Base-by-base conservation (phyloP, 2,113 vertebrate genomes). In the Larimichthys polyactis region DNA sequence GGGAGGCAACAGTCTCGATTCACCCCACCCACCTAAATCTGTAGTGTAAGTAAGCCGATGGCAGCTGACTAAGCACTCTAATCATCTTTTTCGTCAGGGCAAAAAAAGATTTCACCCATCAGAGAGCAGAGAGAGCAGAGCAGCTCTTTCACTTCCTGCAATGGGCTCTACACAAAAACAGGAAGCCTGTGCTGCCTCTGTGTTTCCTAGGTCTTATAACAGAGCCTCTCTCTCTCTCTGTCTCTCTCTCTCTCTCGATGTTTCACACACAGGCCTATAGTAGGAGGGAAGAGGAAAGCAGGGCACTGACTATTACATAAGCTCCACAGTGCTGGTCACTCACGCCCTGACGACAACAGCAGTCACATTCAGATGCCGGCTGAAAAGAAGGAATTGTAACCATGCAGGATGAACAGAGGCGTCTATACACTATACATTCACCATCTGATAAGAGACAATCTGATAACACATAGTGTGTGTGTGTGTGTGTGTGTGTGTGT, bases 101-200 rank as follows among this genome's bases (percentile, higher is more conserved):
- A 65, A 67, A 69, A 29, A 69, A 29, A 36, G 9, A 36, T 36
- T 59, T 68, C 36, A 71, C 24, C 69, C 54, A 19, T 82, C 78
- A 75, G 44, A 82, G 65, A 75, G 73, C 44, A 69, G 49, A 65
- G 63, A 83, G 43, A 66, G 79, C 73, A 82, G 43, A 89, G 65
- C 79, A 74, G 89, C 57, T 71, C 79, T 87, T 82, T 87, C 80
- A 89, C 85, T 90, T 93, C 92, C 90, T 93, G 88, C 80, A 78
- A 29, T 86, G 64, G 84, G 78, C 51, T 82, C 69, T 20, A 81
- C 66, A 84, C 85, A 88, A 93, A 91, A 93, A 92, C 91, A 93
- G 91, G 93, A 94, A 92, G 87, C 87, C 64, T 79, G 85, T 49
- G 71, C 59, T 88, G 86, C 82, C 79, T 86, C 67, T 92, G 85